Evolutionary conservation across 1,140 invertebrate genomes (phyloP), one percentile per base, ranked within the genome.

Genomic region (Aphis gossypii): DNA sequence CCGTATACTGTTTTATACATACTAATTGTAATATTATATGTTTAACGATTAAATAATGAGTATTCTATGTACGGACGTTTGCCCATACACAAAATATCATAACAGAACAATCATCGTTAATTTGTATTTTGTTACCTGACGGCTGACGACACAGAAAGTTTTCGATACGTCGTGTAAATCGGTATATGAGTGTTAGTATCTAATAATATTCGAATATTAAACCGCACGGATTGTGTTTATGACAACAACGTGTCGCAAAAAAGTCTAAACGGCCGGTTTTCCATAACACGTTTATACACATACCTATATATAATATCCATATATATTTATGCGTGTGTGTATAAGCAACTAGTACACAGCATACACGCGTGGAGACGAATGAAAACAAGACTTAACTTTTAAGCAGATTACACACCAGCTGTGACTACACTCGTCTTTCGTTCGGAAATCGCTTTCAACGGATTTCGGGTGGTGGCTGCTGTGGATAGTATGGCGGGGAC

Each of bases 381-480:
- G 76, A 93, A 93, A 93, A 93, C 92, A 93, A 93, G 76, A 93
- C 82, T 84, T 93, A 93, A 93, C 92, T 93, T 93, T 93, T 93
- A 93, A 93, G 92, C 92, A 93, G 92, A 93, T 93, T 93, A 93
- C 92, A 93, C 92, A 68, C 76, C 92, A 93, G 92, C 92, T 93
- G 92, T 93, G 92, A 93, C 92, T 93, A 86, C 91, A 92, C 60
- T 76, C n/a, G 60, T 82, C 76, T 93, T 93, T 84, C 68, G 68
- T 93, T 93, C 82, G 82, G 90, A 93, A 93, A 93, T 93, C 92
- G 92, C 91, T 92, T 92, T 92, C 91, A 51, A 56, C 92, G 92
- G 92, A 93, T 93, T 93, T 93, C 68, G 44, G 68, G 90, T 11
- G 30, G 46, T n/a, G 7, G 48, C 23, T 35, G 54, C 60, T 76